Evolutionary conservation across 2,797 vertebrate species (phyloP), one percentile per base, ranked within the genome.

Genomic region (Erethizon dorsatum): DNA sequence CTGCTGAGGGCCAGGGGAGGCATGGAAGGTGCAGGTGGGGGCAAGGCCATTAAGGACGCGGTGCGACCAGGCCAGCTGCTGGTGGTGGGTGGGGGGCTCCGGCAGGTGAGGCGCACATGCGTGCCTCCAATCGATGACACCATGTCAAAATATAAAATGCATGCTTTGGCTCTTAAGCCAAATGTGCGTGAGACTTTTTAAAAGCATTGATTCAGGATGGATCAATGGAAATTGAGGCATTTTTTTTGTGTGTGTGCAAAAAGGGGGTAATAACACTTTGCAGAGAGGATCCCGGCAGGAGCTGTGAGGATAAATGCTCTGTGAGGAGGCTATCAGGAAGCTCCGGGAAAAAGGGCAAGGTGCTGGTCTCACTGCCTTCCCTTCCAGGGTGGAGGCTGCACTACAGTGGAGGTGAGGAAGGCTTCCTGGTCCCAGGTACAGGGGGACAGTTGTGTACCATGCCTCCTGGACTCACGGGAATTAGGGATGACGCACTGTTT

Each of bases 111-210:
- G 94, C 71, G 2, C 33, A 97, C 98, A 95, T 96, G 85, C 91
- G 18, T 1, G 98, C 98, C 98, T 98, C 98, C 97, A 98, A 99
- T 99, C 99, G 99, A 99, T 99, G 99, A 98, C 97, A 99, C 99
- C 99, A 99, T 99, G 99, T 99, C 99, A 99, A 99, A 99, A 99
- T 99, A 99, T 99, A 99, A 99, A 99, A 99, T 99, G 99, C 99
- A 99, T 99, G 99, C 99, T 99, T 99, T 99, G 99, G 99, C 99
- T 99, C 99, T 99, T 99, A 99, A 99, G 99, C 99, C 99, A 99
- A 99, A 99, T 99, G 99, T 99, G 99, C 99, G 99, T 99, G 99
- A 99, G 99, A 99, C 99, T 99, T 99, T 97, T 99, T 99, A 99
- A 99, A 99, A 99, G 99, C 99, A 99, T 99, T 99, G 99, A 99